These are phyloP conservation scores for Noctua comes DNA, from an alignment of 2,888 invertebrate genomes.

Conservation along the genomic window DNA sequence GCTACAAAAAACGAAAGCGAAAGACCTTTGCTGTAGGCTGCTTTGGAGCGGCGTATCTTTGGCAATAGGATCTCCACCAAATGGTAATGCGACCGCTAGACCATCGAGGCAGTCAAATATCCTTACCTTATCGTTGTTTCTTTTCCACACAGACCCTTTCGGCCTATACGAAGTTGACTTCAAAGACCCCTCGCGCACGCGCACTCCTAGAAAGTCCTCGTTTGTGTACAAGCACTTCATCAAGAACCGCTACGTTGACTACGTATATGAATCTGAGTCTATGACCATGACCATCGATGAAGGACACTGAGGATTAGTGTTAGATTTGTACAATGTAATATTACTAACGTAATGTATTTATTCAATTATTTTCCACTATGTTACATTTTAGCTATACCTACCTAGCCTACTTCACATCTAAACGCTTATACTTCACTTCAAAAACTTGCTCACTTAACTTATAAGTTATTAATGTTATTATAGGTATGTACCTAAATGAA, in stretches of 20 bases:
- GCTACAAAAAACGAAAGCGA: not conserved
- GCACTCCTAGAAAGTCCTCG: constrained; percentile 92
- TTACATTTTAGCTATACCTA: no score
- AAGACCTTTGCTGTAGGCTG: not conserved
- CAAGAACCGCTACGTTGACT: constrained; percentile 81
- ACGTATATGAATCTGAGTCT: constrained; percentile 75
- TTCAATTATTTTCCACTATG: no score
- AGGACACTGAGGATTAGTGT: constrained; percentile 56
- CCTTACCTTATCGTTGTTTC: not conserved
- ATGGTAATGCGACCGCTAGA: not conserved
- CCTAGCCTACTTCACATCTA: no score
- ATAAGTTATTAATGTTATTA: no score
- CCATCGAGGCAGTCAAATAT: not conserved
- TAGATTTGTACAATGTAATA: not conserved
- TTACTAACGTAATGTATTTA: no score
- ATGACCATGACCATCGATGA: constrained; percentile 79
- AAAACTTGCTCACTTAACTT: no score
- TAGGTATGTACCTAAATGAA: no score
- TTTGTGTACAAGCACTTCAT: constrained; percentile 89
- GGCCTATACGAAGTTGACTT: constrained; percentile 93
- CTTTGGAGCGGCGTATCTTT: not conserved
- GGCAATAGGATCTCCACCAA: not conserved
- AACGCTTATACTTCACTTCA: no score
- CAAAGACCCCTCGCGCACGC: constrained; percentile 89
- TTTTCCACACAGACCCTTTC: constrained; percentile 90